These are phyloP conservation scores for Trachelipus rathkii DNA, from an alignment of 1,140 invertebrate genomes.

Conservation along the genomic window DNA sequence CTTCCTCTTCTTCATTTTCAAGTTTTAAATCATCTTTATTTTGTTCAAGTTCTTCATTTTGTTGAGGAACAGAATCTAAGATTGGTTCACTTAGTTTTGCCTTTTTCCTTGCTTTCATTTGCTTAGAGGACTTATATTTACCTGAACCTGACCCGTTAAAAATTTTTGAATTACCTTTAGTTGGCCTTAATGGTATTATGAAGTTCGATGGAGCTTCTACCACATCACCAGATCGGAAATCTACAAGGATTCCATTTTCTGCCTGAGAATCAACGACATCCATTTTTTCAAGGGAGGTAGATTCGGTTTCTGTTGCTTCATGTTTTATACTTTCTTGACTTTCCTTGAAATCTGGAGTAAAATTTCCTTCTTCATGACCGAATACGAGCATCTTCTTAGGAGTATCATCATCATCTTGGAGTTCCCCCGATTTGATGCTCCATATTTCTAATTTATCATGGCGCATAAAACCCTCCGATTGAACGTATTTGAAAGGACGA, in stretches of 20 bases:
- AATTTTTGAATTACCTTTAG: slow-evolving; percentile 30
- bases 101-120: slow-evolving; percentile 3
- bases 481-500: slow-evolving; percentile 45
- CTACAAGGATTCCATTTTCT: slow-evolving; percentile 37
- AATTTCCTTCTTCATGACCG: slow-evolving; percentile 22
- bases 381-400: slow-evolving; percentile 19
- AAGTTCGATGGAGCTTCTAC: slow-evolving; percentile 42
- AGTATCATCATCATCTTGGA: slow-evolving; percentile 14
- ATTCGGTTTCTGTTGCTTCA: not conserved
- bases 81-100: not conserved
- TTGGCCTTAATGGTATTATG: slow-evolving; percentile 39
- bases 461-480: slow-evolving; percentile 42
- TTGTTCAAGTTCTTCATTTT: slow-evolving; percentile 4
- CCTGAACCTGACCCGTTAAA: not conserved
- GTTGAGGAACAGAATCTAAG: not conserved
- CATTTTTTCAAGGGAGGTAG: slow-evolving; percentile 11
- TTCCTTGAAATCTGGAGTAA: slow-evolving; percentile 21
- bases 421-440: slow-evolving; percentile 27
- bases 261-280: slow-evolving; percentile 26
- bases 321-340: slow-evolving; percentile 16
- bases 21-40: slow-evolving; percentile 4
- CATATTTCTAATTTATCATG: slow-evolving; percentile 40
- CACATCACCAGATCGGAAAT: slow-evolving; percentile 41
- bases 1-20: not conserved
- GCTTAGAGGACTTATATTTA: not conserved